These are phyloP conservation scores for Epirrhoe alternata DNA, from an alignment of 2,888 invertebrate species.

Conservation along the genomic window DNA sequence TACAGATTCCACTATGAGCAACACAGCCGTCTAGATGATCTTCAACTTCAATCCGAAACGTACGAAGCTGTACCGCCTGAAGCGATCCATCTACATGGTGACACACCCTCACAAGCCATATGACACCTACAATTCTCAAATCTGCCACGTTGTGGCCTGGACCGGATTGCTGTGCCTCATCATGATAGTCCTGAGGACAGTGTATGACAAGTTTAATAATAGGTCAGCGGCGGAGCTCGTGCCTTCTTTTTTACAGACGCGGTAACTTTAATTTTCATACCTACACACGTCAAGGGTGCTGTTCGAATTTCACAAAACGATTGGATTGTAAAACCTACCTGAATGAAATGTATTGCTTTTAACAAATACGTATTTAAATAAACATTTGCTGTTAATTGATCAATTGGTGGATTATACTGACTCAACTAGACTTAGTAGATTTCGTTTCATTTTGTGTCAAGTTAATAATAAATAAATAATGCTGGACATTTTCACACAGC, in stretches of 20 bases:
- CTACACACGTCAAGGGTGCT: neutral
- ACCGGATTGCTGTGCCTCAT: constrained; percentile 20
- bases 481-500: too few species aligned
- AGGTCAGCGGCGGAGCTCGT: constrained; percentile 5
- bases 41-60: constrained; percentile 10
- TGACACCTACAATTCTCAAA: constrained; percentile 16
- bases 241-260: neutral
- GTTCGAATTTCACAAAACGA: too few species aligned
- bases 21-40: constrained; percentile 20
- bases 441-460: too few species aligned
- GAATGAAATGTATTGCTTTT: too few species aligned
- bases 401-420: constrained; percentile 22
- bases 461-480: too few species aligned
- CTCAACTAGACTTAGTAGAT: neutral
- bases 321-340: too few species aligned
- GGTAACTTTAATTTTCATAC: neutral
- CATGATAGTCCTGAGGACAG: constrained; percentile 17
- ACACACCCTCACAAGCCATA: constrained; percentile 1
- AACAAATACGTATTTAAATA: neutral
- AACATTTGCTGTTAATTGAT: neutral
- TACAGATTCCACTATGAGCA: constrained; percentile 10
- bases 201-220: constrained; percentile 26
- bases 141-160: constrained; percentile 20
- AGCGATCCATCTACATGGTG: constrained; percentile 27
- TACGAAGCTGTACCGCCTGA: constrained; percentile 21